phyloP scores from a whole-genome alignment of 1,140 invertebrate genomes.

The Monomorium pharaonis region DNA sequence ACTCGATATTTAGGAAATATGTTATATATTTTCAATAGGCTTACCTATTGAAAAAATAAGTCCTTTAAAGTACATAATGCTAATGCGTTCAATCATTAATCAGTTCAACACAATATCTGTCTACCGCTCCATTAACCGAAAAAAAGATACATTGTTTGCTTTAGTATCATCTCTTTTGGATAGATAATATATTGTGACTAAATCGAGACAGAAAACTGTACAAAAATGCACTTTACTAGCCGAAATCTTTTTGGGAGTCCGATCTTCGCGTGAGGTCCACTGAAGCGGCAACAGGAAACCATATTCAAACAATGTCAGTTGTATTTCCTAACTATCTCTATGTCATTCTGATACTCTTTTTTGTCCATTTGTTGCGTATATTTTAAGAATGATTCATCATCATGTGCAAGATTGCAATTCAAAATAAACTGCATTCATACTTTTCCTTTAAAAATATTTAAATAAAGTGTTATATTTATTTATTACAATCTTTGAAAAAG shows the following conservation, averaged over 20 bases:
- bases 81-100: background rate
- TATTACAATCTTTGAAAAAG: constrained; percentile 25
- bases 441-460: constrained; percentile 77
- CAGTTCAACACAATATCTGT: background rate
- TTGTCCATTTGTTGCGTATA: background rate
- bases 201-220: background rate
- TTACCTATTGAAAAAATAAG: background rate
- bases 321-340: background rate
- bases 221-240: background rate
- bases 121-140: background rate
- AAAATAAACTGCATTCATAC: background rate
- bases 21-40: too few relatives aligned
- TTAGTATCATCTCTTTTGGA: background rate
- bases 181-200: constrained; percentile 6
- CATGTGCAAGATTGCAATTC: background rate
- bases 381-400: background rate
- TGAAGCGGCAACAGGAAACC: background rate
- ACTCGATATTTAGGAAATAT: too few relatives aligned
- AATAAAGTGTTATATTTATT: constrained; percentile 73
- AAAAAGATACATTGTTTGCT: background rate
- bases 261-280: background rate
- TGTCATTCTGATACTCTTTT: background rate
- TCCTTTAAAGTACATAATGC: background rate
- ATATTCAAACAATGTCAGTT: background rate
- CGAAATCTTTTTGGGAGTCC: background rate